These are phyloP conservation scores for Cololabis saira DNA, from an alignment of 2,113 vertebrate genomes.

Conservation along the genomic window DNA sequence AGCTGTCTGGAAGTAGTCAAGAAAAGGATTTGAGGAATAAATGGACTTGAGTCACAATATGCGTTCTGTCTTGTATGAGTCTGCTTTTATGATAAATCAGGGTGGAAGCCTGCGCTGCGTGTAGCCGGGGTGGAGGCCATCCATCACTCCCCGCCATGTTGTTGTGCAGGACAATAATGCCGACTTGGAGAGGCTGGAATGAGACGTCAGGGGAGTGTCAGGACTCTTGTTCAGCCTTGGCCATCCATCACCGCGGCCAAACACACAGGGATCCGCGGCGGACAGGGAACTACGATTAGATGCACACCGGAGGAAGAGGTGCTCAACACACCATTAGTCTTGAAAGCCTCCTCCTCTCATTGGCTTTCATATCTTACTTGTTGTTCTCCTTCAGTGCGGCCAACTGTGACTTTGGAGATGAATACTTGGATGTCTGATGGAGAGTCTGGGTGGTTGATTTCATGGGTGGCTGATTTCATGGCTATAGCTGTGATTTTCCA, in stretches of 20 bases:
- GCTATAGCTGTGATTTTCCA: slow-evolving; percentile 43
- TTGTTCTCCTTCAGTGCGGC: slow-evolving; percentile 19
- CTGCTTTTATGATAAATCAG: slow-evolving; percentile 49
- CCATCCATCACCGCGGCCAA: slow-evolving; percentile 68
- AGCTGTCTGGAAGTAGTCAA: slow-evolving; percentile 42
- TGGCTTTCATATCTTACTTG: slow-evolving; percentile 40
- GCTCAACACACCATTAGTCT: slow-evolving; percentile 30
- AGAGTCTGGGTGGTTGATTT: slow-evolving; percentile 66
- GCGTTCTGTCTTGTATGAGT: slow-evolving; percentile 58
- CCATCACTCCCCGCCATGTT: slow-evolving; percentile 42
- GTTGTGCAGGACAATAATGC: slow-evolving; percentile 28
- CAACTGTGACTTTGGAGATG: slow-evolving; percentile 26
- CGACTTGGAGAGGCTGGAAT: slow-evolving; percentile 42
- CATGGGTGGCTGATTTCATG: slow-evolving; percentile 63
- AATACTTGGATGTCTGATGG: slow-evolving; percentile 33
- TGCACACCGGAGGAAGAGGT: slow-evolving; percentile 41
- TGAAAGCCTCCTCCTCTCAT: slow-evolving; percentile 22
- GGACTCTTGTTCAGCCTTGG: slow-evolving; percentile 34
- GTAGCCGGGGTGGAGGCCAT: slow-evolving; percentile 39
- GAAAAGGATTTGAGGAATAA: slow-evolving; percentile 47
- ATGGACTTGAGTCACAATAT: slow-evolving; percentile 55
- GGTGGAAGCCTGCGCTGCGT: slow-evolving; percentile 33
- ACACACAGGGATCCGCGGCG: slow-evolving; percentile 39
- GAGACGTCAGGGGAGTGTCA: slow-evolving; percentile 70
- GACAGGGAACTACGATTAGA: slow-evolving; percentile 36